Evolutionary conservation across 2,113 vertebrate species (phyloP), one percentile per base, ranked within the genome.

Genomic region (Hylia prasina): DNA sequence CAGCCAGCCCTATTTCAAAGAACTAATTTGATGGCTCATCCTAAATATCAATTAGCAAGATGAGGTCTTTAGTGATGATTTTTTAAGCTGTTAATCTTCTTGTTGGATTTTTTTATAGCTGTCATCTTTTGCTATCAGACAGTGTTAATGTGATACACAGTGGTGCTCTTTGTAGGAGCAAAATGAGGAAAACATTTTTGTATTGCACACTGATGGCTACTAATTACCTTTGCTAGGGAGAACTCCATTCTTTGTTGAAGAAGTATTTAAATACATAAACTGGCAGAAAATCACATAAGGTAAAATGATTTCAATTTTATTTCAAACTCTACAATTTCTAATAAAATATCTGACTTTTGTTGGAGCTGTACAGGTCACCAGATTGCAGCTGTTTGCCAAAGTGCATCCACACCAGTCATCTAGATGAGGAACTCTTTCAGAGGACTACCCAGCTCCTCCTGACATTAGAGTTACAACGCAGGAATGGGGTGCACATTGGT

Each of bases 81-180:
- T 97, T 95, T 97, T 90, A 97, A 97, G 82, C 93, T 96, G 94
- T 97, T 97, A 97, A 97, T 98, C 97, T 98, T 97, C 96, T 90
- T 97, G 80, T 95, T 97, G 87, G 58, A 88, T 89, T 95, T 97
- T 95, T 95, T 93, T 97, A 93, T 97, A 94, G 92, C 95, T 94
- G 96, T 97, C 93, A 97, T 98, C 96, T 96, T 73, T 97, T 93
- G 94, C 86, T 94, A 88, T 95, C 93, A 95, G 95, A 83, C 86
- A 87, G 90, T 96, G 96, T 92, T 97, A 97, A 97, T 97, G 90
- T 11, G 42, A 90, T 90, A 92, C 98, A 94, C 97, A 97, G 97
- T 98, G 75, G 78, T 97, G 97, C 94, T 97, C 96, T 97, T 96
- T 94, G 83, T 87, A 77, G 53, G 88, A 87, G 88, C 80, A 97